Percentiles rank a stretch among this genome's conserved stretches.
Evolutionary conservation across 2,888 invertebrate species (phyloP).

Genomic region (Congeria kusceri): DNA sequence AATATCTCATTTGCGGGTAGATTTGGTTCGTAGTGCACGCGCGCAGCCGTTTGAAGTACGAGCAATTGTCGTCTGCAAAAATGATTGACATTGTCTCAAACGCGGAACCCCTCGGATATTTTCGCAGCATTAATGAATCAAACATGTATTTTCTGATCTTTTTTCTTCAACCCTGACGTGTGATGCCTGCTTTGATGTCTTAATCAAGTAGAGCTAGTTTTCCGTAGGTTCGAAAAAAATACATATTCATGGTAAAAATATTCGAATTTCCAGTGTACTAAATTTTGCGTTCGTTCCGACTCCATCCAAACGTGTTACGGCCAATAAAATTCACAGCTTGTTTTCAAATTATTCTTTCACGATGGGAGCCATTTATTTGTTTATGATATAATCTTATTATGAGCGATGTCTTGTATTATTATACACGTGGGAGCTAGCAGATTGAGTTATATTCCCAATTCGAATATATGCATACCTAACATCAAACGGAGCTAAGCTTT

Average conservation of each 20-base stretch:
- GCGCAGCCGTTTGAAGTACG: constrained; percentile 37
- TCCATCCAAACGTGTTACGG: constrained; percentile 25
- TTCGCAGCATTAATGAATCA: constrained; percentile 35
- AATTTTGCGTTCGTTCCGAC: no score
- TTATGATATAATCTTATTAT: constrained; percentile 47
- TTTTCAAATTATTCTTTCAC: constrained; percentile 39
- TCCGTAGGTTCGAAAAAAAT: constrained; percentile 6
- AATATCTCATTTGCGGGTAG: constrained; percentile 1
- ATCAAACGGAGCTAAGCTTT: constrained; percentile 27
- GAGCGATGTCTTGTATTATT: constrained; percentile 46
- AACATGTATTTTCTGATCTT: constrained; percentile 56
- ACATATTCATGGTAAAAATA: constrained; percentile 7
- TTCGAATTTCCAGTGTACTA: neutral
- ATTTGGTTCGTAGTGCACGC: constrained; percentile 1
- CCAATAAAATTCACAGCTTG: constrained; percentile 58
- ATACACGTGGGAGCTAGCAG: constrained; percentile 12
- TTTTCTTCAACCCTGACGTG: constrained; percentile 51
- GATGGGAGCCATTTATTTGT: constrained; percentile 35
- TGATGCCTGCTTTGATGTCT: constrained; percentile 39
- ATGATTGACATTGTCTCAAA: constrained; percentile 33
- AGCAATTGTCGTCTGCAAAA: constrained; percentile 35
- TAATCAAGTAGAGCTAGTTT: constrained; percentile 25
- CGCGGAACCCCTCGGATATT: constrained; percentile 37
- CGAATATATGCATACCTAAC: constrained; percentile 16
- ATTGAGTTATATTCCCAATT: constrained; percentile 24